A percentile compares a stretch with the other conserved stretches of the same genome.
These are phyloP conservation scores for Hylyphantes graminicola DNA, from an alignment of 1,140 invertebrate species.

Conservation along the genomic window DNA sequence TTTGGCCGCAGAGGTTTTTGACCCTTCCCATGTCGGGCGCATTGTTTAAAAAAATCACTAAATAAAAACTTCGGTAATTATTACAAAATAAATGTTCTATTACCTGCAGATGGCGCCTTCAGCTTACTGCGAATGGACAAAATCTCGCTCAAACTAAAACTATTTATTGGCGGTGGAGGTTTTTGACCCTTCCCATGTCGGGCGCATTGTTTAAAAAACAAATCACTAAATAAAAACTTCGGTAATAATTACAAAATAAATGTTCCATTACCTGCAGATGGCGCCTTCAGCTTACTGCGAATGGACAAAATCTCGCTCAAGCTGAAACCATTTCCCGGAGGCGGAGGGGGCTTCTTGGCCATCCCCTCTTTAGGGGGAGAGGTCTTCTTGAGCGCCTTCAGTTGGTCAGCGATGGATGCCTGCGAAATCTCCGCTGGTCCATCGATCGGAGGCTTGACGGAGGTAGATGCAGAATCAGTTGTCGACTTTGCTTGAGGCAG, in stretches of 20 bases:
- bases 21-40: too few relatives aligned
- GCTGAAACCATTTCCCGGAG: slow-evolving; percentile 13
- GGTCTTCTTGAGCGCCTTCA: slow-evolving; percentile 37
- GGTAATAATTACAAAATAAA: too few relatives aligned
- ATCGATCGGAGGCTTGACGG: neutral
- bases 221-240: too few relatives aligned
- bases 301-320: slow-evolving; percentile 56
- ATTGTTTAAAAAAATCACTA: too few relatives aligned
- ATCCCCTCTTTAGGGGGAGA: neutral
- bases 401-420: slow-evolving; percentile 10
- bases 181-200: too few relatives aligned
- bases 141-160: slow-evolving; percentile 57
- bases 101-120: slow-evolving; percentile 31
- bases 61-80: too few relatives aligned
- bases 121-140: slow-evolving; percentile 45
- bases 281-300: slow-evolving; percentile 46
- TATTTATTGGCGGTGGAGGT: neutral
- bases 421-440: slow-evolving; percentile 19
- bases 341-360: neutral
- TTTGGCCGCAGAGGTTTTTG: too few relatives aligned
- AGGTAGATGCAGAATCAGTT: neutral
- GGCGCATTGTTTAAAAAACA: too few relatives aligned
- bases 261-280: slow-evolving; percentile 1
- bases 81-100: neutral
- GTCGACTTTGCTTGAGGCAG: neutral